phyloP scores from a whole-genome alignment of 2,888 invertebrate genomes.

The Ophonus ardosiacus region DNA sequence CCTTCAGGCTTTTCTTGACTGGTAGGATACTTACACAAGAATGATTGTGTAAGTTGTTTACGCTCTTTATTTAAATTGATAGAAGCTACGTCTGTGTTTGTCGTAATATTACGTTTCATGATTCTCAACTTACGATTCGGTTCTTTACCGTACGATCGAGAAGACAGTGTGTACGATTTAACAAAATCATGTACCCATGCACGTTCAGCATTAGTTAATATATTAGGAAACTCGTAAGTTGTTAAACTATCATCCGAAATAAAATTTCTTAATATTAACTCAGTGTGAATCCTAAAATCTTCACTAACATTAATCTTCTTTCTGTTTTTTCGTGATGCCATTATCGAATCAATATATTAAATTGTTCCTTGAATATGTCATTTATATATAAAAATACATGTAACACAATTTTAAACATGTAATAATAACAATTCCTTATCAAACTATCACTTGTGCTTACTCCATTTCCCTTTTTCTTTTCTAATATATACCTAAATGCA shows the following conservation, averaged over 20 bases:
- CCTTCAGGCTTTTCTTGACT: background rate
- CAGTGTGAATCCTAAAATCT: slow-evolving; percentile 50
- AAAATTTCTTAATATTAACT: slow-evolving; percentile 45
- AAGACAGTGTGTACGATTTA: slow-evolving; percentile 83
- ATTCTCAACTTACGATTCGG: slow-evolving; percentile 69
- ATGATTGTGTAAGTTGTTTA: slow-evolving; percentile 12
- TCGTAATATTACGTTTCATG: slow-evolving; percentile 55
- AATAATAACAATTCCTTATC: no score
- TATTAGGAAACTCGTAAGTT: slow-evolving; percentile 80
- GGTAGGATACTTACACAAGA: slow-evolving; percentile 15
- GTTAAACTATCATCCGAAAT: slow-evolving; percentile 15
- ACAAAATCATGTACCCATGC: slow-evolving; percentile 88
- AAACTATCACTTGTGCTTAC: no score
- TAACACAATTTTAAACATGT: no score
- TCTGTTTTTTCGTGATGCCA: slow-evolving; percentile 15
- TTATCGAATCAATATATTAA: background rate
- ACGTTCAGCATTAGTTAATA: slow-evolving; percentile 86
- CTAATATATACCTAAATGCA: no score
- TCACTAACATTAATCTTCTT: slow-evolving; percentile 36
- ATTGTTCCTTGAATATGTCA: no score
- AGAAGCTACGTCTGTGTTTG: slow-evolving; percentile 34
- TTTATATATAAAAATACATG: no score
- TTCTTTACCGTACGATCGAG: slow-evolving; percentile 89
- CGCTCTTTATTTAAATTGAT: background rate
- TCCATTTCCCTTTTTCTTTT: no score